Evolutionary conservation across 2,113 vertebrate species (phyloP).

Genomic region (Onychostruthus taczanowskii): DNA sequence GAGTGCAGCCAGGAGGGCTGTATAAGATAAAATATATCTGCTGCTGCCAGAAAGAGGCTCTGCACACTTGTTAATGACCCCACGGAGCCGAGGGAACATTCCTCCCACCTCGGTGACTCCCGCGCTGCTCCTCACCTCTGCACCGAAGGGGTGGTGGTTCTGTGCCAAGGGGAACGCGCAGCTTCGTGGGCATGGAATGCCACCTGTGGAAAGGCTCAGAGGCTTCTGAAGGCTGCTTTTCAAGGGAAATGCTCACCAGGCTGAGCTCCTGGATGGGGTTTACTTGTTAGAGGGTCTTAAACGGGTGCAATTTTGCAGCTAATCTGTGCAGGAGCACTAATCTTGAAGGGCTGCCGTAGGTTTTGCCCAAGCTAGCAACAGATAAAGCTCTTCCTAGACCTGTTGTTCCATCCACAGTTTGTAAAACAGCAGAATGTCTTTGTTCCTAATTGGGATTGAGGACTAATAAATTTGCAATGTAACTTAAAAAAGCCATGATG

Average conservation of each 20-base stretch:
- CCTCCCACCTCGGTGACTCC: accelerated
- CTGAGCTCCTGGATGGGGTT: neutral
- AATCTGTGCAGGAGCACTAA: neutral
- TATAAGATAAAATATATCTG: neutral
- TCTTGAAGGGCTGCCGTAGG: accelerated
- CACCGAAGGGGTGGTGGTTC: accelerated
- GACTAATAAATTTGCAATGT: neutral
- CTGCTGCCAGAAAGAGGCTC: neutral
- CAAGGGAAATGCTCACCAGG: neutral
- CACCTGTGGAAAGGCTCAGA: neutral
- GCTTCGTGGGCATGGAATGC: neutral
- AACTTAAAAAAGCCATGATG: neutral
- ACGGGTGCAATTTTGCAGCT: neutral
- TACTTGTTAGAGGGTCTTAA: neutral
- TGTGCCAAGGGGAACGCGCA: accelerated
- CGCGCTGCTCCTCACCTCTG: accelerated
- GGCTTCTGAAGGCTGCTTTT: neutral
- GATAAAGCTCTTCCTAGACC: neutral
- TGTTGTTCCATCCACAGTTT: accelerated
- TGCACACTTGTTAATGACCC: neutral
- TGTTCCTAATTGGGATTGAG: neutral
- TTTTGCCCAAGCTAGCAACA: neutral
- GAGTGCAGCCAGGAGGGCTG: neutral
- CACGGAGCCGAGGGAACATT: accelerated
- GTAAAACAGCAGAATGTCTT: neutral